Evolutionary conservation across 2,888 invertebrate species (phyloP), one percentile per base, ranked within the genome.

Genomic region (Byasa hedistus): DNA sequence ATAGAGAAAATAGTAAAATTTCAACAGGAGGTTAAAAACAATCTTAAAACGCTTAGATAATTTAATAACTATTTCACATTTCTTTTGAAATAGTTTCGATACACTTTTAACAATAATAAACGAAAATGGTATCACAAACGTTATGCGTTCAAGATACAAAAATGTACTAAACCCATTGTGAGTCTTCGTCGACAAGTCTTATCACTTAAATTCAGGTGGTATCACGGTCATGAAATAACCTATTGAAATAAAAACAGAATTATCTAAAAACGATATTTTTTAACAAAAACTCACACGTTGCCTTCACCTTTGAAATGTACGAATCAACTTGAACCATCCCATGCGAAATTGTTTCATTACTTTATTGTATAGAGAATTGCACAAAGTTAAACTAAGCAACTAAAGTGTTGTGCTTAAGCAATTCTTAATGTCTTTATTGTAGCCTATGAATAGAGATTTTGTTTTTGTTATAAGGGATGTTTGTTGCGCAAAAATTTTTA

Each of bases 391-490:
- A 22, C 17, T 44, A 23, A 27, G 24, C 52, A 64, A 58, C 57
- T 56, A 52, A 61, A 66, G 52, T 52, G 44, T 62, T 57, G 22
- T n/a, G 23, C 24, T 57, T 24, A 66, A 61, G 61, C 54, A 52
- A 12, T 17, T 65, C 57, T 66, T 61, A 62, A 66, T 66, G 61
- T 58, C n/a, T 66, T 66, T 66, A 66, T 66, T 66, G 39, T 54
- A n/a, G 61, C 44, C 21, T 19, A 22, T 2, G 61, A 15, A 52
- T 44, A 24, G 61, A 61, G 56, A 55, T 24, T 44, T 27, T 58
- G 61, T 61, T 51, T 57, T 36, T 24, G 21, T n/a, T 19, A 48
- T 36, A 15, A 19, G 22, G n/a, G 21, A 39, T 61, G 52, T 61
- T 60, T 15, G 15, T 60, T 54, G 61, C 54, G 61, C 61, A 61